These are phyloP conservation scores for Pseudonaja textilis DNA, from an alignment of 2,113 vertebrate species.

Conservation along the genomic window DNA sequence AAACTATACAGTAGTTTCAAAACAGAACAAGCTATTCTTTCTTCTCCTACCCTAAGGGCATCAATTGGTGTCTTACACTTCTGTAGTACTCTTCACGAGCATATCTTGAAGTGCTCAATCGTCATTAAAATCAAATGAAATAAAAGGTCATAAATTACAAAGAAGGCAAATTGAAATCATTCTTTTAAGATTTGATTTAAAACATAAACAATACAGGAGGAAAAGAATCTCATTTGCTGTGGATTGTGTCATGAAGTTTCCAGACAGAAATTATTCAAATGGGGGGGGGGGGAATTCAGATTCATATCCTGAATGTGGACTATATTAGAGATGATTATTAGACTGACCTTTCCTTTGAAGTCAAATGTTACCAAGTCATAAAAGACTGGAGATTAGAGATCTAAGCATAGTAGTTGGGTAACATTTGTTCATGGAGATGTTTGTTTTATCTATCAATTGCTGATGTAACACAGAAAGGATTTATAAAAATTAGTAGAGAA, in stretches of 20 bases:
- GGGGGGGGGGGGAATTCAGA: not conserved
- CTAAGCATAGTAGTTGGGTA: conserved; percentile 4
- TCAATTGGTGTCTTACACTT: not conserved
- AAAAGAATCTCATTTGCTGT: not conserved
- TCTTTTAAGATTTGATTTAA: conserved; percentile 8
- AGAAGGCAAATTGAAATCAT: conserved; percentile 28
- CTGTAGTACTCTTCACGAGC: accelerated
- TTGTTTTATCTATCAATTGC: not conserved
- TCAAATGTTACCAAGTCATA: not conserved
- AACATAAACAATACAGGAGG: not conserved
- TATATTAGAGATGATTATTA: not conserved
- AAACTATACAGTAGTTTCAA: not conserved
- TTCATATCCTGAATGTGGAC: not conserved
- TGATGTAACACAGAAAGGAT: conserved; percentile 13
- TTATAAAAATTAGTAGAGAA: not conserved
- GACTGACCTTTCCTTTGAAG: not conserved
- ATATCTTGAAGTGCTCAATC: not conserved
- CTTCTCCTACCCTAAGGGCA: not conserved
- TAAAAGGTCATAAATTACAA: not conserved
- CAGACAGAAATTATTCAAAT: not conserved
- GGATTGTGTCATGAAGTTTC: not conserved
- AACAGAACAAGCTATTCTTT: not conserved
- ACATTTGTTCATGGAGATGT: not conserved
- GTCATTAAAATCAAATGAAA: conserved; percentile 18
- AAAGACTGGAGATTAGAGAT: not conserved